Percentiles rank a stretch among this genome's conserved stretches.
Conservation (phyloP, 2,797 vertebrate species). For the Leucoraja ocellata region DNA sequence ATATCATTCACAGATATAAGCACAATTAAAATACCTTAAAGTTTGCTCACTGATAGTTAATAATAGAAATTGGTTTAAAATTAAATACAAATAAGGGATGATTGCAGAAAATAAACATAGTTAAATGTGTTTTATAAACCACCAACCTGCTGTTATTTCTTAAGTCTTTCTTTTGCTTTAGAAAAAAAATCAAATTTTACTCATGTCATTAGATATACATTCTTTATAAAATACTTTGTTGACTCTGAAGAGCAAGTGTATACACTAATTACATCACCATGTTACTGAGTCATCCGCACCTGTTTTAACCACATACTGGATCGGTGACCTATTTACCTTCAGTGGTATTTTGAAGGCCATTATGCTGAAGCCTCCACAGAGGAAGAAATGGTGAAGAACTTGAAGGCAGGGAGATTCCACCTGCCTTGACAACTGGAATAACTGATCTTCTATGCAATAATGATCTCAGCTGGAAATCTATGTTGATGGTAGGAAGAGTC, state of each 20-base stretch:
- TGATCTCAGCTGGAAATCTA: conserved; percentile 54
- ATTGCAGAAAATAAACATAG: neutral
- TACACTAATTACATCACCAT: conserved; percentile 58
- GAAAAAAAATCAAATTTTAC: conserved; percentile 36
- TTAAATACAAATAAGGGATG: too few relatives aligned
- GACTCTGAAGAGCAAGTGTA: conserved; percentile 57
- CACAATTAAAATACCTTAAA: neutral
- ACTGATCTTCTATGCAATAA: conserved; percentile 75
- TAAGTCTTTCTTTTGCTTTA: neutral
- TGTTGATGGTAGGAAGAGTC: conserved; percentile 59
- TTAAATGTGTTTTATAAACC: neutral
- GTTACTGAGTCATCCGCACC: conserved; percentile 60
- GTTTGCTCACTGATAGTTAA: neutral
- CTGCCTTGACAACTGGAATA: conserved; percentile 78
- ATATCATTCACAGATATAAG: neutral
- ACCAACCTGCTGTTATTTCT: neutral
- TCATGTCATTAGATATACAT: conserved; percentile 50
- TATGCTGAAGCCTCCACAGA: conserved; percentile 64
- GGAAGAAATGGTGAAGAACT: conserved; percentile 58
- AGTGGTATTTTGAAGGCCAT: conserved; percentile 68
- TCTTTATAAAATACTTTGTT: conserved; percentile 49
- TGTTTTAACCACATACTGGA: conserved; percentile 60
- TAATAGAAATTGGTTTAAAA: neutral
- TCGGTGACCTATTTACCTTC: conserved; percentile 71
- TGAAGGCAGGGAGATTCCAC: conserved; percentile 69